These are phyloP conservation scores for Oscarella lobularis DNA, from an alignment of 37 sponge, comb jelly and placozoan genomes.

Conservation along the genomic window DNA sequence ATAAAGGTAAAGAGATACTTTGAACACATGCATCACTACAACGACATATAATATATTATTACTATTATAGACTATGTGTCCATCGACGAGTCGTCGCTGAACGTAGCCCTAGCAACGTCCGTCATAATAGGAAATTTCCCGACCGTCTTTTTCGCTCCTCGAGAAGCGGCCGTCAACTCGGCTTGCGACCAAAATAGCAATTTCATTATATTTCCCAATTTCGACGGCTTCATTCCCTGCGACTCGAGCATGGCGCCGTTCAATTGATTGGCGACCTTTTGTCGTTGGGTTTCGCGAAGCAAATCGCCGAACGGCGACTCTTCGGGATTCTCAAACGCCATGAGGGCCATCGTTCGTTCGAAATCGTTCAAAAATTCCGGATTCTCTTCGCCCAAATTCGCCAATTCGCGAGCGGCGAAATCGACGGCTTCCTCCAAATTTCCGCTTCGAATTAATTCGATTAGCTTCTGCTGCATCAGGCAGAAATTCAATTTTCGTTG, in stretches of 20 bases:
- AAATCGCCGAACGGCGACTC: constrained; percentile 35
- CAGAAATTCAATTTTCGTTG: constrained; percentile 29
- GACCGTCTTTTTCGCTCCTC: background rate
- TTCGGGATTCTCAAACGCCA: constrained; percentile 31
- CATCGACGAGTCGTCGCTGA: too few species aligned
- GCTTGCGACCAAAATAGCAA: constrained; percentile 34
- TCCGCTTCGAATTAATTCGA: constrained; percentile 24
- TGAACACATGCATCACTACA: too few species aligned
- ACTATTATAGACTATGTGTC: too few species aligned
- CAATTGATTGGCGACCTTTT: constrained; percentile 29
- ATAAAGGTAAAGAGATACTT: too few species aligned
- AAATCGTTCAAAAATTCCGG: constrained; percentile 27
- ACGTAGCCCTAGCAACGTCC: background rate
- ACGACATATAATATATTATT: too few species aligned
- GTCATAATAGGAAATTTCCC: constrained; percentile 9
- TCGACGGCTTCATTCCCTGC: constrained; percentile 24
- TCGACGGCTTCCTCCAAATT: constrained; percentile 25
- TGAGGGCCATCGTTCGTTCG: constrained; percentile 28
- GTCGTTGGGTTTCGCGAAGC: constrained; percentile 12
- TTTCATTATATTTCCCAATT: constrained; percentile 23
- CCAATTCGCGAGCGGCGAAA: constrained; percentile 32
- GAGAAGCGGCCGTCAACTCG: constrained; percentile 13
- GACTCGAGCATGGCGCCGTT: constrained; percentile 35
- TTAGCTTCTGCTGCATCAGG: constrained; percentile 36
- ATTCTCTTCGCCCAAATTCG: constrained; percentile 28